A percentile compares a stretch with the other conserved stretches of the same genome.
These are phyloP conservation scores for Strix aluco DNA, from an alignment of 2,113 vertebrate species.

Conservation along the genomic window DNA sequence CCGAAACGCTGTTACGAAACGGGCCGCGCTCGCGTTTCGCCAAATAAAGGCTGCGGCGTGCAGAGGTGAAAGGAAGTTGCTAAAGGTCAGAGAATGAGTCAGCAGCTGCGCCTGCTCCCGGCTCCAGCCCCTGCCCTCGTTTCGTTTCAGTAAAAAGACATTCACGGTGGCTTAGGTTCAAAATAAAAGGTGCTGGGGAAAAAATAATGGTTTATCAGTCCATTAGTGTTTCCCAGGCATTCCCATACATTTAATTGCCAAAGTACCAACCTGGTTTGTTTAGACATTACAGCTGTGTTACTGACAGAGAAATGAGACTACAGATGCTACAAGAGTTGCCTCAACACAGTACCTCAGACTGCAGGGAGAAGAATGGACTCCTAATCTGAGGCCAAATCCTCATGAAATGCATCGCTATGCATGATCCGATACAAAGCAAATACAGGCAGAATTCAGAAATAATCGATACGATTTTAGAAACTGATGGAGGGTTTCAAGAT, in stretches of 20 bases:
- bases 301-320: no score
- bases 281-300: not conserved
- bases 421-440: not conserved
- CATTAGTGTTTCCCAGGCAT: rapidly evolving
- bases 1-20: not conserved
- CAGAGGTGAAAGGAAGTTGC: not conserved
- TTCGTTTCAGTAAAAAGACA: not conserved
- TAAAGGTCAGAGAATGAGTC: slow-evolving; percentile 37
- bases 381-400: not conserved
- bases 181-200: not conserved
- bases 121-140: not conserved
- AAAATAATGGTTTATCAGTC: not conserved
- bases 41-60: not conserved
- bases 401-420: rapidly evolving
- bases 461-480: not conserved
- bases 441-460: rapidly evolving
- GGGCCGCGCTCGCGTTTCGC: not conserved
- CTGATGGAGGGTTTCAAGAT: not conserved
- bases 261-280: not conserved
- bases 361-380: rapidly evolving
- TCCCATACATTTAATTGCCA: not conserved
- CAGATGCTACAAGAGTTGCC: rapidly evolving
- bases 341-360: rapidly evolving
- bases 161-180: rapidly evolving
- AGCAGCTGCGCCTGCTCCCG: not conserved